Percentiles rank a stretch among this genome's conserved stretches.
phyloP scores from a whole-genome alignment of 1,140 invertebrate genomes.

The Helicoverpa zea region DNA sequence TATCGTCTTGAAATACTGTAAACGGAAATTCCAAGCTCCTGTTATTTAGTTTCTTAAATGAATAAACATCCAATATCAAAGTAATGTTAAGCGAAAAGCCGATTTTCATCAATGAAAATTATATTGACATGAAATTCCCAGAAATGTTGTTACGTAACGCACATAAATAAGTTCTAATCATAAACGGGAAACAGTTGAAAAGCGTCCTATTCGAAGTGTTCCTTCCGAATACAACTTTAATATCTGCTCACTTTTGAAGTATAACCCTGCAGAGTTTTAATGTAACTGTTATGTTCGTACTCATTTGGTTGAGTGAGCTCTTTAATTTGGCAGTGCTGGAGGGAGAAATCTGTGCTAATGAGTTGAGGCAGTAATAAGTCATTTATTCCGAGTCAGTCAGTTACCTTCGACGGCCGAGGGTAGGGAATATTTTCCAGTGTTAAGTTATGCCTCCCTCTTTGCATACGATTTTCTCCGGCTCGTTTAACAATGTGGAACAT shows the following conservation, averaged over 20 bases:
- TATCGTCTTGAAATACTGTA: not conserved
- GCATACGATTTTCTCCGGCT: conserved; percentile 39
- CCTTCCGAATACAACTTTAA: conserved; percentile 34
- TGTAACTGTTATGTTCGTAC: not conserved
- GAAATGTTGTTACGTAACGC: too few species aligned
- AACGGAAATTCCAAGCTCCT: not conserved
- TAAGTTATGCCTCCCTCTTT: conserved; percentile 32
- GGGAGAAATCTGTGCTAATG: conserved; percentile 51
- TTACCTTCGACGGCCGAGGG: conserved; percentile 34
- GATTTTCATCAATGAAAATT: too few species aligned
- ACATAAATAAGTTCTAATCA: not conserved
- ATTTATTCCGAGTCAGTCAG: conserved; percentile 50
- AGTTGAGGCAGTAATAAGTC: conserved; percentile 53
- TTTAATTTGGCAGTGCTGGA: conserved; percentile 44
- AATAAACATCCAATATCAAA: too few species aligned
- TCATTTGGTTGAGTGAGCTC: conserved; percentile 37
- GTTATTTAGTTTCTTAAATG: too few species aligned
- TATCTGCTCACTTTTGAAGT: conserved; percentile 25
- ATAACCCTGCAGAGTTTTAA: conserved; percentile 37
- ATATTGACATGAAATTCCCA: too few species aligned
- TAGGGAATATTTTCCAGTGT: conserved; percentile 40
- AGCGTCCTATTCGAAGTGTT: conserved; percentile 17
- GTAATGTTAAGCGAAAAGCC: too few species aligned
- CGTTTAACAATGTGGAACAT: conserved; percentile 38
- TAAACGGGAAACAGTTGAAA: conserved; percentile 13